A percentile compares a stretch with the other conserved stretches of the same genome.
phyloP scores from a whole-genome alignment of 2,113 vertebrate genomes.

The Naja naja region DNA sequence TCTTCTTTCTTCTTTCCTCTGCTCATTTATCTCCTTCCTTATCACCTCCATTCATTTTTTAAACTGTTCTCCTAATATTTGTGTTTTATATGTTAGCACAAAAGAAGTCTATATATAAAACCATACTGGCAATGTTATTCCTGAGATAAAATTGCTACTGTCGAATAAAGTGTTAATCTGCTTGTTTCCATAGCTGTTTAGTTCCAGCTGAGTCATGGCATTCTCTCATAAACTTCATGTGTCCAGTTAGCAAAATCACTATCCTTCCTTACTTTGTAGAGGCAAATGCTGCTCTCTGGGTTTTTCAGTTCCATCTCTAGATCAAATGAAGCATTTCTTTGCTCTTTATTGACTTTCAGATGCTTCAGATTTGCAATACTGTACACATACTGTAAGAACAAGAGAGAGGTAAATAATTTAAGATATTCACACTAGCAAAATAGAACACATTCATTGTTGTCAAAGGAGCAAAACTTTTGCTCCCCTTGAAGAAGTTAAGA shows the following conservation, averaged over 20 bases:
- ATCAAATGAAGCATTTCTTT: constrained; percentile 73
- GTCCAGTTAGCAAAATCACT: background rate
- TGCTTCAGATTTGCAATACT: constrained; percentile 74
- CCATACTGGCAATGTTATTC: background rate
- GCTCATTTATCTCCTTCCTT: background rate
- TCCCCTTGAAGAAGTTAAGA: background rate
- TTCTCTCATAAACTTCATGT: background rate
- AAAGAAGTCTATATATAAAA: background rate
- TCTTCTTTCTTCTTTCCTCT: background rate
- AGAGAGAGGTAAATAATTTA: background rate
- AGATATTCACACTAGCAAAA: constrained; percentile 1
- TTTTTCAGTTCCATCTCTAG: constrained; percentile 84
- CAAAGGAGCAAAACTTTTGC: background rate
- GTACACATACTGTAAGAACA: constrained; percentile 71
- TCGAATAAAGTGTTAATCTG: background rate
- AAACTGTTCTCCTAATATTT: background rate
- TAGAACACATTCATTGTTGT: background rate
- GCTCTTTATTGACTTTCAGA: constrained; percentile 73
- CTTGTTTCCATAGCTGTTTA: background rate
- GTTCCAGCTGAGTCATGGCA: too few relatives aligned
- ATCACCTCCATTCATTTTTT: background rate
- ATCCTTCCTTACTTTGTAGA: constrained; percentile 82
- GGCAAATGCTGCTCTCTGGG: constrained; percentile 74
- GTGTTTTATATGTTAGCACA: background rate
- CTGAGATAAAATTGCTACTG: background rate